Evolutionary conservation across 2,888 invertebrate species (phyloP), one percentile per base, ranked within the genome.

Genomic region (Anthophora plumipes): DNA sequence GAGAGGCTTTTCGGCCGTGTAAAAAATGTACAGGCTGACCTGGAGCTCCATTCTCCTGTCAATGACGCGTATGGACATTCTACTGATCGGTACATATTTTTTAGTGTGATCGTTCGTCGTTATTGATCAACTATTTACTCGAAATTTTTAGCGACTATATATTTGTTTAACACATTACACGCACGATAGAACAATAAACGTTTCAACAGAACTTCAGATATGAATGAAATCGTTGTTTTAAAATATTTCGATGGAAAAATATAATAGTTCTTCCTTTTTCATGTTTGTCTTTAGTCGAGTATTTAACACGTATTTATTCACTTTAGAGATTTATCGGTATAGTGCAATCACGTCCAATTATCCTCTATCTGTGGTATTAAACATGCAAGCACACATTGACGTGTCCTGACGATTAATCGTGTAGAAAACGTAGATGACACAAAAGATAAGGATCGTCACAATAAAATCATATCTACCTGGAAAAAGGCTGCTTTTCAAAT

Each of bases 11-110:
- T 50, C 46, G 25, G 46, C 6, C 31, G 57, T 37, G 46, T 71
- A 48, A 82, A 77, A 77, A 81, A 67, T 80, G 46, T 50, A 39
- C 39, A 25, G 25, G n/a, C 48, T 41, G 60, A 75, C 46, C 69
- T 50, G 20, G 17, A 50, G 25, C 50, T 31, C 12, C 55, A 43
- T 57, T 52, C 37, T n/a, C 54, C 25, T 52, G 75, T 74, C 75
- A 52, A 64, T 64, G 75, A n/a, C 14, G 41, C 37, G 31, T 37
- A 37, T 2, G 63, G 31, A n/a, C 43, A 54, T 63, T 37, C 31
- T 43, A 43, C 41, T 39, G 41, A 37, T 57, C 46, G 46, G n/a
- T 46, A 37, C 54, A 60, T 61, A 41, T 64, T 74, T 76, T 39
- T 52, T 14, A 66, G 25, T 17, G 20, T 0, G 43, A 63, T 46